These are phyloP conservation scores for Oncorhynchus masou DNA, from an alignment of 2,113 vertebrate species.

Conservation along the genomic window DNA sequence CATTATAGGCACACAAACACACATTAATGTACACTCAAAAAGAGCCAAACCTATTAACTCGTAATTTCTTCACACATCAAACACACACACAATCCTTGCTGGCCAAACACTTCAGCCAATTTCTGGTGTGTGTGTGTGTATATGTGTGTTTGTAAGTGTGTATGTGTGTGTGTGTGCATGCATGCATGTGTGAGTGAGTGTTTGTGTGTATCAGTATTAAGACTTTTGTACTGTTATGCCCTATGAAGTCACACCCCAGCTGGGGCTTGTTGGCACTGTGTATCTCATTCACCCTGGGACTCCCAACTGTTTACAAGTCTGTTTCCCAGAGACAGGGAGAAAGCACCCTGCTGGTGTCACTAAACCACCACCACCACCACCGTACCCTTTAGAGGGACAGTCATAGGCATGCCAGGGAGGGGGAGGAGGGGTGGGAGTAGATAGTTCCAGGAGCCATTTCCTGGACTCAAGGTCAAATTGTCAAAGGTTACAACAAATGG, in stretches of 20 bases:
- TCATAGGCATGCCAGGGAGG: background rate
- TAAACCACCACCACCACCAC: constrained; percentile 22
- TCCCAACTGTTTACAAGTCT: constrained; percentile 54
- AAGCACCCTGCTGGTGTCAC: constrained; percentile 47
- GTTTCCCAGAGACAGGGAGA: constrained; percentile 49
- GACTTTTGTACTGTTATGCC: constrained; percentile 14
- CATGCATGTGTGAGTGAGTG: background rate
- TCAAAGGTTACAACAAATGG: background rate
- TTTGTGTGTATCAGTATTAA: constrained; percentile 6
- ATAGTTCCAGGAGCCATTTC: background rate
- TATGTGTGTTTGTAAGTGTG: too few species aligned
- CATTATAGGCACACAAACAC: background rate
- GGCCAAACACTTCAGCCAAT: too few species aligned
- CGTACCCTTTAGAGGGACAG: constrained; percentile 26
- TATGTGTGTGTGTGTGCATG: background rate
- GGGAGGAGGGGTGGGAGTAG: background rate
- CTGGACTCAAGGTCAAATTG: background rate
- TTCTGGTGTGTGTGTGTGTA: too few species aligned
- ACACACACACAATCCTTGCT: too few species aligned
- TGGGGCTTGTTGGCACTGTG: constrained; percentile 22
- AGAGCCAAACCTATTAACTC: too few species aligned
- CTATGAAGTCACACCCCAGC: constrained; percentile 24
- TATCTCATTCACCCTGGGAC: constrained; percentile 29
- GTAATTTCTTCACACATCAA: too few species aligned
- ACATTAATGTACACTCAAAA: too few species aligned